phyloP scores from a whole-genome alignment of 2,797 vertebrate species.

The Pelochelys cantorii region DNA sequence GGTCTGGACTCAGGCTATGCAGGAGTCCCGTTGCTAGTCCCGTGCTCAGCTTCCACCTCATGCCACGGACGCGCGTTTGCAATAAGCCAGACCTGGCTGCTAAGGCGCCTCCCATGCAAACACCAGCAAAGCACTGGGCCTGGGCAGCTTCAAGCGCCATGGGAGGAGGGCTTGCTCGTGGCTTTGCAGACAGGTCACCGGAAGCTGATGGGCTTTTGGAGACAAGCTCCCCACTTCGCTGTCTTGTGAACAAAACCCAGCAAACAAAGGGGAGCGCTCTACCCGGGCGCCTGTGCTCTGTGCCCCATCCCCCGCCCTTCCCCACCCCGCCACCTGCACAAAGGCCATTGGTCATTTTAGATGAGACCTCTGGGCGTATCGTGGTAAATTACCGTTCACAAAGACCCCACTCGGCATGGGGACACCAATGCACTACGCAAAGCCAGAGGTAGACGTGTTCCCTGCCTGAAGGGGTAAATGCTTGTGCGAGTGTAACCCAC shows the following conservation, averaged over 20 bases:
- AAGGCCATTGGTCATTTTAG: neutral
- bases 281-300: neutral
- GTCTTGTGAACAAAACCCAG: neutral
- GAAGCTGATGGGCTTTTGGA: neutral
- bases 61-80: neutral
- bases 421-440: too few relatives aligned
- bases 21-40: neutral
- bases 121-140: neutral
- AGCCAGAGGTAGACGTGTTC: too few relatives aligned
- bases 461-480: too few relatives aligned
- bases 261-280: neutral
- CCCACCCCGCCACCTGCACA: neutral
- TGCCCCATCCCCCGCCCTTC: neutral
- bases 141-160: neutral
- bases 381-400: neutral
- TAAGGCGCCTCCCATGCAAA: neutral
- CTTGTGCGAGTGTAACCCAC: too few relatives aligned
- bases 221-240: neutral
- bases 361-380: neutral
- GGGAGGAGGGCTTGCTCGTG: neutral
- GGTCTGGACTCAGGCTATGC: neutral
- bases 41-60: neutral
- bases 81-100: neutral
- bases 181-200: neutral
- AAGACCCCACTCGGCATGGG: neutral